Conservation (phyloP, 2,797 vertebrate species). For the Oreortyx pictus region DNA sequence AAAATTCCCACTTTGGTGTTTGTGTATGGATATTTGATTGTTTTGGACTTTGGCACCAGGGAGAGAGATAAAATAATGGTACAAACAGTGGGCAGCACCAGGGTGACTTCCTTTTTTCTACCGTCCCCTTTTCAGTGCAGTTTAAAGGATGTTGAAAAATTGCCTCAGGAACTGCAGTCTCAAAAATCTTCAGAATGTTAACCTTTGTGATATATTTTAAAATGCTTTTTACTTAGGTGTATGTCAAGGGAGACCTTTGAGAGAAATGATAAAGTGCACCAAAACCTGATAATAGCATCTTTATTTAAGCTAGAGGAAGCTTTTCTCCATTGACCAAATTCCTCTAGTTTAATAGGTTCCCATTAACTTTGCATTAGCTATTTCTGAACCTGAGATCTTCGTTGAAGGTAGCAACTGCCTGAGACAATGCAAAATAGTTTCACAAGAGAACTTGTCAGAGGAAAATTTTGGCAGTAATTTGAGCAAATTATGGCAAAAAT, state of each 20-base stretch:
- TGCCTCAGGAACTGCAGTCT: neutral
- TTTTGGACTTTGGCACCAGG: neutral
- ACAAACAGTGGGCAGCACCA: neutral
- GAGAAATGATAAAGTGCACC: neutral
- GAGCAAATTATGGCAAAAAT: conserved; percentile 43
- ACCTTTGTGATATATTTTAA: conserved; percentile 21
- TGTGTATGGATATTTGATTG: neutral
- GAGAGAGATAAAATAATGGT: neutral
- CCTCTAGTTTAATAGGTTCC: neutral
- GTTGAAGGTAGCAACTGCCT: neutral
- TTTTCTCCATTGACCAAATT: neutral
- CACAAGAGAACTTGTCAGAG: neutral
- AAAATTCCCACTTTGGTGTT: neutral
- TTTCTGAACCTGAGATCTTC: neutral
- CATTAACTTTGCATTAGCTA: conserved; percentile 1
- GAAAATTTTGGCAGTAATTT: conserved; percentile 35
- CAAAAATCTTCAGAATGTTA: neutral
- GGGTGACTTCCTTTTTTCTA: neutral
- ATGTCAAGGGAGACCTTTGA: conserved; percentile 15
- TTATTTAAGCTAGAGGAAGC: neutral
- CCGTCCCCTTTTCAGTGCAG: neutral
- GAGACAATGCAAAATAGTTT: neutral
- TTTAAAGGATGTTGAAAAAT: neutral
- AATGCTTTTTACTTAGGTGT: conserved; percentile 8
- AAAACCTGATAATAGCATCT: neutral